These are phyloP conservation scores for Athene noctua DNA, from an alignment of 2,113 vertebrate genomes.

Conservation along the genomic window DNA sequence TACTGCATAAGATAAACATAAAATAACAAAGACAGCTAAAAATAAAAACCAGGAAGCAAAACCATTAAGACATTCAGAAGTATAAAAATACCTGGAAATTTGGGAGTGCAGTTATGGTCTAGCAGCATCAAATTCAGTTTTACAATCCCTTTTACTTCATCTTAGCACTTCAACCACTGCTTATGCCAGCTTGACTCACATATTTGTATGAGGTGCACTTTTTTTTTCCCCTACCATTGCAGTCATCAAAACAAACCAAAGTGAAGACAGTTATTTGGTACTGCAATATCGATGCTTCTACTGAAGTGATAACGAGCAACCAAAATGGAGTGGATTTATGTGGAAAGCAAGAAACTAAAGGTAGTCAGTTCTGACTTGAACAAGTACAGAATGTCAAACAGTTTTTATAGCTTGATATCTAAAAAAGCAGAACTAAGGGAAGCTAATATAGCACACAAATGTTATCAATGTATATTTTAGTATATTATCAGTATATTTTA, in stretches of 20 bases:
- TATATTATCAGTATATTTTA: neutral
- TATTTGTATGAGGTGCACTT: neutral
- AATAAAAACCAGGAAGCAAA: slow-evolving; percentile 39
- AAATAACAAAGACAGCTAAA: slow-evolving; percentile 37
- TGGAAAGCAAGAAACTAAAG: neutral
- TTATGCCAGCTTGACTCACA: neutral
- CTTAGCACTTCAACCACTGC: neutral
- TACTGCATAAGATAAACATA: slow-evolving; percentile 25
- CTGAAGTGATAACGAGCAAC: neutral
- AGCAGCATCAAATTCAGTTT: neutral
- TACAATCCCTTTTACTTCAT: neutral
- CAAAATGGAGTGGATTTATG: neutral
- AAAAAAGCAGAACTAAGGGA: neutral
- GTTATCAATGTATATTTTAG: neutral
- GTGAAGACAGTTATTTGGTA: neutral
- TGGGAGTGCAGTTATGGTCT: neutral
- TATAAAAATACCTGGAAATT: slow-evolving; percentile 20
- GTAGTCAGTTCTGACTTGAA: neutral
- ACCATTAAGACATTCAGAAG: neutral
- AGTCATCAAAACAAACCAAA: neutral
- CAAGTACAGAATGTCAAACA: neutral
- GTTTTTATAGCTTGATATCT: neutral
- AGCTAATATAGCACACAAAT: neutral
- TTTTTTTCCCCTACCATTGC: accelerated
- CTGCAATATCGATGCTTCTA: neutral